A percentile compares a stretch with the other conserved stretches of the same genome.
phyloP scores from a whole-genome alignment of 2,797 vertebrate genomes.

The Sebastolobus altivelis region DNA sequence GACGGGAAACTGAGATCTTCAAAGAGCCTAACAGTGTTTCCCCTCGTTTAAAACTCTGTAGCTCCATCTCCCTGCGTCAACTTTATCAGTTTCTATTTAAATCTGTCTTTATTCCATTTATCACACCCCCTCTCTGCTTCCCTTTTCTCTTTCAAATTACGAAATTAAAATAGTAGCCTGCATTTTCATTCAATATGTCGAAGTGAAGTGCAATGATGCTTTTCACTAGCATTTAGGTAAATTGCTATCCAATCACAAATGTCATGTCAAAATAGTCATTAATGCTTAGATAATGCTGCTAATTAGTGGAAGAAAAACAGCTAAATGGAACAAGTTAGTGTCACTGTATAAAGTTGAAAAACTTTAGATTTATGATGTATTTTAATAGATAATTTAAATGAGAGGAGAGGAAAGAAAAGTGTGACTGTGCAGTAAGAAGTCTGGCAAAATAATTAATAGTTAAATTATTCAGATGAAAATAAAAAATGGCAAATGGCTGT shows the following conservation, averaged over 20 bases:
- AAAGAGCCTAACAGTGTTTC: background rate
- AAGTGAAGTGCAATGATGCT: background rate
- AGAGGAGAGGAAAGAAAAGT: background rate
- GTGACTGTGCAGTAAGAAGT: background rate
- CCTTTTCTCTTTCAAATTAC: background rate
- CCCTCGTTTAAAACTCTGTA: background rate
- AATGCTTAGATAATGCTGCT: background rate
- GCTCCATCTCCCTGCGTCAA: background rate
- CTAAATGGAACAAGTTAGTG: background rate
- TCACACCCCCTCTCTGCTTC: rapidly evolving
- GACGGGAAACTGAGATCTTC: background rate
- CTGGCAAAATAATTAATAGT: background rate
- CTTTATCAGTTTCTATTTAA: background rate
- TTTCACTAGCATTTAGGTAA: background rate
- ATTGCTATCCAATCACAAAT: background rate
- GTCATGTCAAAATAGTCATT: background rate
- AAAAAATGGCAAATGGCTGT: slow-evolving; percentile 10
- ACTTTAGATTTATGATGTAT: background rate
- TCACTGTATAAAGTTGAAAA: background rate
- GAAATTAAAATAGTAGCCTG: background rate
- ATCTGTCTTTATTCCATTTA: background rate
- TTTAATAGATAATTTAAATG: background rate
- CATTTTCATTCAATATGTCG: background rate
- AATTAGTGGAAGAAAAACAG: background rate
- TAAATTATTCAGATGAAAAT: background rate